Conservation (phyloP, 2,113 vertebrate species). For the Pongo abelii region DNA sequence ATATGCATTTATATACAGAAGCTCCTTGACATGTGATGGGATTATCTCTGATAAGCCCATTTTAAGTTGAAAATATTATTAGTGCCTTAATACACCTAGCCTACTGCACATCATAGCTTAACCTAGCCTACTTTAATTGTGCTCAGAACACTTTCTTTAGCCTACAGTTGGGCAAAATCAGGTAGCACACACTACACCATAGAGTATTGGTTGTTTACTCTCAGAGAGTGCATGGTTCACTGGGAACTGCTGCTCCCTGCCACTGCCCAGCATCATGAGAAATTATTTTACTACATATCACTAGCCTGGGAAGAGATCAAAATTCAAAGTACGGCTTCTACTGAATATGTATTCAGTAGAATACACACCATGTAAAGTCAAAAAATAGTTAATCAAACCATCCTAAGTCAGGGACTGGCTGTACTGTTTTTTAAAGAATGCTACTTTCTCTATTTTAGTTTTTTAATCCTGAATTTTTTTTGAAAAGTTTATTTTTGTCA, state of each 20-base stretch:
- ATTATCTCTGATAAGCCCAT: not conserved
- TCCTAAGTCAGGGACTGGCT: not conserved
- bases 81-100: not conserved
- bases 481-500: slow-evolving; percentile 68
- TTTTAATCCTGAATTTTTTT: slow-evolving; percentile 41
- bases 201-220: not conserved
- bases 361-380: not conserved
- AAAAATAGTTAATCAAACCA: not conserved
- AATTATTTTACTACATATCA: not conserved
- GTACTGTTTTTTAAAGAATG: not conserved
- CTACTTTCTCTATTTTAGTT: slow-evolving; percentile 21
- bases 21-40: not conserved
- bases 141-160: not conserved
- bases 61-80: not conserved
- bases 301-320: not conserved
- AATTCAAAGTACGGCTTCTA: not conserved
- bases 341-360: not conserved
- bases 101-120: not conserved
- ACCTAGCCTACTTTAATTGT: not conserved
- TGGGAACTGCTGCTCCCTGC: not conserved
- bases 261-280: not conserved
- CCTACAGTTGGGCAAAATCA: not conserved
- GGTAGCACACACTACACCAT: not conserved
- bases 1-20: not conserved
- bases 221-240: not conserved